Base-by-base conservation (phyloP, 2,888 invertebrate species). In the Acleris cristana region DNA sequence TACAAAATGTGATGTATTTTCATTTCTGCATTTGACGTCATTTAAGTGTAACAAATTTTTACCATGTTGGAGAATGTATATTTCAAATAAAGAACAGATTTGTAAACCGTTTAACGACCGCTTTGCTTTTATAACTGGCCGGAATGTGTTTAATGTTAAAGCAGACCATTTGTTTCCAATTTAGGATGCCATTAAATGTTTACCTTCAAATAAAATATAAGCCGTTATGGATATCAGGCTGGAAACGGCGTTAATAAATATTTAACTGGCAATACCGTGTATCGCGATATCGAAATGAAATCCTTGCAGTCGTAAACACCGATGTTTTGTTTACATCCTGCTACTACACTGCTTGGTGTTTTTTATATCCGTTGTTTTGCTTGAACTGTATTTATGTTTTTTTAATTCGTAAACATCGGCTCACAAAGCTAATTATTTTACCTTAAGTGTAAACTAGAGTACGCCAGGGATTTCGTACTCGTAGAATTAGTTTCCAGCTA, bases 141-240 rank as follows among this genome's bases (percentile, higher is more conserved):
- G 72, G 74, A 72, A 71, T 75, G 75, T 70, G 64, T 70, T 70
- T 76, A 75, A 74, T 74, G 74, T 70, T 72, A 71, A 73, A 71
- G 71, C 72, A 69, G 71, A 74, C 72, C 73, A 71, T 74, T 71
- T 71, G 70, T 73, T 74, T 71, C 70, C 72, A 74, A 72, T 69
- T 69, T 69, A 60, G 59, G 40, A 56, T 45, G 58, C 60, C 73
- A 71, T 74, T 73, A 71, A 72, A 67, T 71, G 74, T 73, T 73
- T 71, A 72, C 69, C 71, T 66, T 71, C 70, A 69, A 69, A 75
- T 70, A 72, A 71, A 72, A 72, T 68, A 71, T 73, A 62, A 63
- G 61, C 66, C 57, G 62, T 63, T 67, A 67, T 63, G 62, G 53
- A 63, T 63, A 67, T 58, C 49, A 19, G 62, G 62, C 58, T 48